Base-by-base conservation (phyloP, 2,888 invertebrate genomes). In the Volucella zonaria region DNA sequence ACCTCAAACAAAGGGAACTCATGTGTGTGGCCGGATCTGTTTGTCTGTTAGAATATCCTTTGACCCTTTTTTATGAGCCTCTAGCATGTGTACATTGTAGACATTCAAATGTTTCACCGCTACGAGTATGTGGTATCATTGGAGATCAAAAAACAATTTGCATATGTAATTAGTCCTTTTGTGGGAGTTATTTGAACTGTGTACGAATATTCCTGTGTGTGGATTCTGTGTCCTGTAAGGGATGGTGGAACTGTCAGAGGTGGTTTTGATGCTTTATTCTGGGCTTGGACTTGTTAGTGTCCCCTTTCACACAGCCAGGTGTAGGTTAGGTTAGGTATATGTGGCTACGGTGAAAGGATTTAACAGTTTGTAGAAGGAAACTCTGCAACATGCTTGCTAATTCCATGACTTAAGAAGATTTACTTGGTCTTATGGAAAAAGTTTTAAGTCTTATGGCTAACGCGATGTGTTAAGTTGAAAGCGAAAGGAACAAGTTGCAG, bases 121-220 rank as follows among this genome's bases (percentile, higher is more conserved):
- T 87, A 31, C 31, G 31, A 31, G 31, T 31, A 85, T 86, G 87
- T 80, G 86, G 87, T 82, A 86, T 87, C 87, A 87, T 80, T 82
- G 83, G 71, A 85, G 87, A 87, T 87, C 87, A 87, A 86, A 87
- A 87, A 87, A 87, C 87, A 87, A 87, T 87, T 87, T 87, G 82
- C 87, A 87, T 87, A 86, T 81, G 86, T 87, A 87, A 87, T 87
- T 87, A 87, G 79, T 79, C 78, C 78, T 62, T 82, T 78, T 78
- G 77, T 77, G 59, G 31, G 31, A 31, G 31, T 31, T 31, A 31
- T 31, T 31, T 75, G 67, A 59, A 49, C 61, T 51, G 12, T 52
- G 64, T 8, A n/a, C n/a, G n/a, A n/a, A n/a, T n/a, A 51, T 64
- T 52, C 70, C 75, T 61, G 11, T 76, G 56, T 49, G 45, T 42